Evolutionary conservation across 1,140 invertebrate species (phyloP), one percentile per base, ranked within the genome.

Genomic region (Steinernema feltiae): DNA sequence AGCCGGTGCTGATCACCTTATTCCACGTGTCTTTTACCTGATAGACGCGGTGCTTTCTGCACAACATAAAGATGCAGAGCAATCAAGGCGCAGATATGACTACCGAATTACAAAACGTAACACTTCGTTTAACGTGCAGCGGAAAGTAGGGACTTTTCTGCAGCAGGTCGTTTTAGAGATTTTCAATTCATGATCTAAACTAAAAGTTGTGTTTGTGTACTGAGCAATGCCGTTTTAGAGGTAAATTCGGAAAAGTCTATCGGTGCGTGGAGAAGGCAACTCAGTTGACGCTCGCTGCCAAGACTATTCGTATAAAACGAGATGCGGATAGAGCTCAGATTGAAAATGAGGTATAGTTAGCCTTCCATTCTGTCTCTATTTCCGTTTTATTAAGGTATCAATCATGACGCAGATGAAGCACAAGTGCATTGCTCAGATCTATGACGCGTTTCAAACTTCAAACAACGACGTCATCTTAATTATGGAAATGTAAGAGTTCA

Each of bases 171-270:
- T n/a, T n/a, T n/a, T n/a, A n/a, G n/a, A n/a, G n/a, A n/a, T n/a
- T n/a, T n/a, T n/a, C n/a, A n/a, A n/a, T n/a, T n/a, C n/a, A n/a
- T n/a, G n/a, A n/a, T n/a, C n/a, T n/a, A n/a, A n/a, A n/a, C n/a
- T n/a, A n/a, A n/a, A n/a, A n/a, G n/a, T n/a, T n/a, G n/a, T n/a
- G n/a, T n/a, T n/a, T n/a, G n/a, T n/a, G n/a, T n/a, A n/a, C n/a
- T n/a, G n/a, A n/a, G n/a, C n/a, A n/a, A n/a, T n/a, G n/a, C n/a
- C n/a, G n/a, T 78, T 82, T 29, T 87, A 98, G 97, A 80, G 97
- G 97, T 0, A 98, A 98, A 91, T 99, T 99, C 88, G 84, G 84
- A 31, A 82, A 84, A 79, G 84, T 85, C 17, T 85, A 76, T 72
- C 78, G 82, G 30, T 85, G 84, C 32, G 74, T 78, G 18, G 85